Evolutionary conservation across 2,888 invertebrate genomes (phyloP).

Genomic region (Hyppa rectilinea): DNA sequence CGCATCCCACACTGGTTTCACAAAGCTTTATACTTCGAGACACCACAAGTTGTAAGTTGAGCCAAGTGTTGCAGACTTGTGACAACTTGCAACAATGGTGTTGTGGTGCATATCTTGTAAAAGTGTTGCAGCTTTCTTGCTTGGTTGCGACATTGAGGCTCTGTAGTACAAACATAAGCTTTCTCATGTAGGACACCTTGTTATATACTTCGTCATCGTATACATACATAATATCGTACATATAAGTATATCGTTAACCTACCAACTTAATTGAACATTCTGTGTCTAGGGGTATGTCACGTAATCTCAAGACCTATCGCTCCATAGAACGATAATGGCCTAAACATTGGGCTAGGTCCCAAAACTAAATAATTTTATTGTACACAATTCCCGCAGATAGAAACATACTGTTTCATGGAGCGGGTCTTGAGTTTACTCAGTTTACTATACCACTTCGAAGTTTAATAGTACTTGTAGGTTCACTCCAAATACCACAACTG

Average conservation of each 20-base stretch:
- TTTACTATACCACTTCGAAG: constrained; percentile 41
- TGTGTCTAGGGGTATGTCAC: neutral
- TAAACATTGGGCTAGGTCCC: neutral
- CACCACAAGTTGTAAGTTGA: constrained; percentile 46
- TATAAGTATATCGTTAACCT: neutral
- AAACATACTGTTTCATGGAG: neutral
- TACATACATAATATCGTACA: neutral
- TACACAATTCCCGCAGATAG: neutral
- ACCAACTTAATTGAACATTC: neutral
- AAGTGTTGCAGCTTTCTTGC: constrained; percentile 8
- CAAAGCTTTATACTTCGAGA: constrained; percentile 42
- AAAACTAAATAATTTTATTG: neutral
- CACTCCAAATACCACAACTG: constrained; percentile 27
- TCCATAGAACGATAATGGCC: neutral
- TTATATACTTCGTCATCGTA: neutral
- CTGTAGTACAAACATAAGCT: neutral
- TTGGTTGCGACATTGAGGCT: neutral
- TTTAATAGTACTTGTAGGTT: constrained; percentile 45
- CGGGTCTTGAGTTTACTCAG: constrained; percentile 22
- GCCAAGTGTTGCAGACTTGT: constrained; percentile 44
- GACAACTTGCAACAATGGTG: constrained; percentile 41
- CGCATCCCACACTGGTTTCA: constrained; percentile 17
- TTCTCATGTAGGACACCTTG: neutral
- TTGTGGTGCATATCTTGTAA: constrained; percentile 18
- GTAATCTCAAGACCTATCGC: neutral